Base-by-base conservation (phyloP, 2,113 vertebrate genomes). In the Rhinoderma darwinii region DNA sequence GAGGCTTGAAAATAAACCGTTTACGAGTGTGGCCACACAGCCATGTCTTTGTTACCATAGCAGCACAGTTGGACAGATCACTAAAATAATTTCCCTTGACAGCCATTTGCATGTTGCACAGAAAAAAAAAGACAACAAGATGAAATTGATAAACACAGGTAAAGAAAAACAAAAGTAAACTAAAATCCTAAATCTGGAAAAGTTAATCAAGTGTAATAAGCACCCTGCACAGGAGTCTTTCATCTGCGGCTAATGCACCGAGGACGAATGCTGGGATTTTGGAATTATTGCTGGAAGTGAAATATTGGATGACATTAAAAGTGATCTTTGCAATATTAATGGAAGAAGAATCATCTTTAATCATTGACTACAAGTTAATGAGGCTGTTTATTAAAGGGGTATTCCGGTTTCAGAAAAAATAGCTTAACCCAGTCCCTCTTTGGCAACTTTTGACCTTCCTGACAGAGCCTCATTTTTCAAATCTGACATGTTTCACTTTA, bases 21-120 rank as follows among this genome's bases (percentile, higher is more conserved):
- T 82, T 87, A 87, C 50, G 78, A 87, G 78, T 63, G 20, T 43
- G 77, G 63, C 54, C 84, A 72, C 66, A 86, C 41, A 86, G 61
- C 47, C 76, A 27, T 66, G 15, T 70, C 66, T 82, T 59, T 82
- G 85, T 87, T 82, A n/a, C 78, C 78, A 87, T 87, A 73, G 85
- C 51, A 87, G 66, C 85, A 59, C 85, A 47, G 85, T 87, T 82
- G 85, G 85, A 87, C 78, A 81, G 59, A 87, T 87, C 68, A 74
- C 85, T 87, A 82, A 87, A 78, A 87, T 87, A 87, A 87, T 87
- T 87, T 87, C 79, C 79, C 79, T 63, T 35, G 79, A 74, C 82
- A 25, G 78, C 79, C 54, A 82, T 87, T 87, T 87, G 41, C 86
- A 87, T 87, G 86, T 44, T 63, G 86, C 30, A n/a, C 20, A 82